These are phyloP conservation scores for Trissoscelio sp. DNA, from an alignment of 2,888 invertebrate species.

Conservation along the genomic window DNA sequence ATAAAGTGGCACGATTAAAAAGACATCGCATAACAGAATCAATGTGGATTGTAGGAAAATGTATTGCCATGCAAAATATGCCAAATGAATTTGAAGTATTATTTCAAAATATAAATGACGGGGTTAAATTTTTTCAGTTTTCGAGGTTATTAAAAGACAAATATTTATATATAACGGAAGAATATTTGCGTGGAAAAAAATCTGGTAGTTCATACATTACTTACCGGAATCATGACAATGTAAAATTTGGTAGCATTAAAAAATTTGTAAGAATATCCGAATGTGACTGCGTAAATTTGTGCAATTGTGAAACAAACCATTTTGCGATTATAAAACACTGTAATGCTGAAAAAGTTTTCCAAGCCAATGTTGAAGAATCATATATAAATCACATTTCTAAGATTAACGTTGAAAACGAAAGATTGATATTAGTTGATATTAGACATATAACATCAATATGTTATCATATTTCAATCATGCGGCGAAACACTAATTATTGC, in stretches of 20 bases:
- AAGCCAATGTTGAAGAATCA: neutral
- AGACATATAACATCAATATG: neutral
- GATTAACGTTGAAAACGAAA: neutral
- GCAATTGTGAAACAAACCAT: constrained; percentile 5
- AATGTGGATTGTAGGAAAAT: constrained; percentile 36
- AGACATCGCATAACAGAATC: constrained; percentile 34
- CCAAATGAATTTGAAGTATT: neutral
- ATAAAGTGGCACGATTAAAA: constrained; percentile 38
- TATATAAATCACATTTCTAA: constrained; percentile 4
- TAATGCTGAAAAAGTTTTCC: neutral
- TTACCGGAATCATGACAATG: neutral
- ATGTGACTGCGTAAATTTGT: constrained; percentile 4
- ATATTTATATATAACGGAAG: constrained; percentile 40
- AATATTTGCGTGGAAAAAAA: neutral
- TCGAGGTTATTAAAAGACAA: constrained; percentile 51
- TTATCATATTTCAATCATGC: neutral
- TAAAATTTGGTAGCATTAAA: neutral
- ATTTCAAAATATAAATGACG: neutral
- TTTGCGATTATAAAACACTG: constrained; percentile 26
- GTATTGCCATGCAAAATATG: constrained; percentile 4
- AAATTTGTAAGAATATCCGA: neutral
- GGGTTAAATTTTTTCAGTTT: constrained; percentile 16
- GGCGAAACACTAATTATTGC: neutral
- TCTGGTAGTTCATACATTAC: neutral
- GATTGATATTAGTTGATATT: neutral